Base-by-base conservation (phyloP, 2,797 vertebrate species). In the Malacoraja senta region DNA sequence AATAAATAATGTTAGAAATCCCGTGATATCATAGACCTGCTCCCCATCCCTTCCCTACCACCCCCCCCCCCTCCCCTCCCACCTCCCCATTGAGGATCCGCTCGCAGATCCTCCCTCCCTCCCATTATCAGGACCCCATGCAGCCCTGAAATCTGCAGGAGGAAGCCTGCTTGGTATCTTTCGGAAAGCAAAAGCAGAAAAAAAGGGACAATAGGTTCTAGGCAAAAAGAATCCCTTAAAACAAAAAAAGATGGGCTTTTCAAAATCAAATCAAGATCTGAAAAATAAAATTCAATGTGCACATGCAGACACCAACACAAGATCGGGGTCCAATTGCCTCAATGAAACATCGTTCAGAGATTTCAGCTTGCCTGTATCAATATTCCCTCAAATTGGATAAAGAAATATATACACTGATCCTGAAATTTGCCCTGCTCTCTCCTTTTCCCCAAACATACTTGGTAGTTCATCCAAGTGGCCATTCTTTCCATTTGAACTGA, bases 1-100 rank as follows among this genome's bases (percentile, higher is more conserved):
- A 86, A 88, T 35, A 88, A 65, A 88, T 68, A 88, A 88, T 35
- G 15, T 32, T 65, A 88, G n/a, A 88, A 88, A 88, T 68, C 8
- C n/a, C 1, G 7, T 21, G n/a, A 24, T 32, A 88, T 32, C 15
- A 19, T 35, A 19, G 63, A 9, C 13, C 84, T 10, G 29, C 61
- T 65, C 4, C 84, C 12, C 61, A 4, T 53, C 3, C 44, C 44
- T 44, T 44, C 44, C 44, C 44, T 44, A 2, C 44, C 44, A 0
- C 6, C 84, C 1, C 61, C 61, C 32, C 1, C 84, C 12, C 58
- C 83, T 19, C 29, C 58, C 44, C 44, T 24, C 32, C 77, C 21
- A 24, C 1, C 24, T 0, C 83, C 1, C 29, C 19, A 21, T 74
- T 24, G 21, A 12, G n/a, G 63, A 35, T 68, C 61, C 15, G 17